Base-by-base conservation (phyloP, 2,797 vertebrate species). In the Malurus splendens region DNA sequence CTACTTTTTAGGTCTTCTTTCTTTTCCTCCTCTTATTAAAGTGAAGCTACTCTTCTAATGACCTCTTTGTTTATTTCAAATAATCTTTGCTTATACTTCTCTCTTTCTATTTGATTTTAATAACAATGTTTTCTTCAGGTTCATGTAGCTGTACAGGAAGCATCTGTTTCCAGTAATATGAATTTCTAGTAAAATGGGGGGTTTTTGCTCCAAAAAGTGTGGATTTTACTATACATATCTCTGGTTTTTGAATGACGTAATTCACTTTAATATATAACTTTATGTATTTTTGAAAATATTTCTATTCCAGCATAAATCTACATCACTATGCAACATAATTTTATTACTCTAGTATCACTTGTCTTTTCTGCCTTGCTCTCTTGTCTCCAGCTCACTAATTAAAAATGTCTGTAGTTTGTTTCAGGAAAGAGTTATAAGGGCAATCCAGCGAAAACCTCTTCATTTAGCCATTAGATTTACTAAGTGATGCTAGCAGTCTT, bases 331-430 rank as follows among this genome's bases (percentile, higher is more conserved):
- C 19, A 70, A 15, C 7, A 15, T 89, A 47, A 89, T 87, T 73
- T 86, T 89, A 67, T 89, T 91, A 57, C 5, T 74, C 6, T 74
- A 32, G 8, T 74, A 89, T 84, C 30, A 59, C 48, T 48, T 78
- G 16, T 22, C 4, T 11, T 78, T 90, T 94, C 66, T 76, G 20
- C 33, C 14, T 83, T 83, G 13, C 11, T 86, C 82, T 73, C 64
- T 91, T 78, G 55, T 90, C 57, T 89, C 79, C n/a, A 54, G 55
- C 33, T 93, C 47, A 75, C 51, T 82, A 82, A 55, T 85, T 93
- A 90, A 71, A 87, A 71, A 9, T 33, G 30, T 48, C 68, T 93
- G 47, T 65, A 52, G 27, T 39, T 77, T 82, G 18, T 60, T 92
- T 89, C 56, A 59, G 28, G 32, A 50, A 87, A 75, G 61, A 74